These are phyloP conservation scores for Drosophila malerkotliana DNA, from an alignment of 1,140 invertebrate species.

Conservation along the genomic window DNA sequence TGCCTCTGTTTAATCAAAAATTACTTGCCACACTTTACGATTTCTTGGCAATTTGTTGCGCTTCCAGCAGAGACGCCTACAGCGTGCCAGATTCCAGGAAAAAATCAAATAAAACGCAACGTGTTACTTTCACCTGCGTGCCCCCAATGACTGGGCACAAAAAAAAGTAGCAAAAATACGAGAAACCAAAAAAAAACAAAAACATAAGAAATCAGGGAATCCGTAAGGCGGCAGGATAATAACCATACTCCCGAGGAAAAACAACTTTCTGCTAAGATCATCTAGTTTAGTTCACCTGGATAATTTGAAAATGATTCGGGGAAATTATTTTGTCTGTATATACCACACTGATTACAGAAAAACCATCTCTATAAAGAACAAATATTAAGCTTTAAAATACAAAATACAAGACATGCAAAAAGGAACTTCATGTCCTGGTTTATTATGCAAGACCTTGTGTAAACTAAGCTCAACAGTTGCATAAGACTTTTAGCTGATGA, in stretches of 20 bases:
- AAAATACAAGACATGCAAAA: not conserved
- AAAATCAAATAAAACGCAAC: constrained; percentile 68
- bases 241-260: constrained; percentile 8
- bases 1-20: constrained; percentile 74
- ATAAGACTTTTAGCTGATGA: constrained; percentile 10
- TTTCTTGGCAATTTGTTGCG: constrained; percentile 77
- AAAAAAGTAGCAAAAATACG: not conserved
- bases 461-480: constrained; percentile 5
- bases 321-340: constrained; percentile 8
- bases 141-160: constrained; percentile 41
- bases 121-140: constrained; percentile 68
- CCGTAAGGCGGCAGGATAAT: constrained; percentile 20
- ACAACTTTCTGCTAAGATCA: constrained; percentile 9
- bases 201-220: constrained; percentile 32
- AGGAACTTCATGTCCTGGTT: not conserved
- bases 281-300: constrained; percentile 28
- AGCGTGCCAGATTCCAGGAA: constrained; percentile 5
- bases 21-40: constrained; percentile 76
- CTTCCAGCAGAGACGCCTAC: constrained; percentile 29
- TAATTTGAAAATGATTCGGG: constrained; percentile 27
- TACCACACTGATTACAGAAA: not conserved
- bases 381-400: constrained; percentile 24
- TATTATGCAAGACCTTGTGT: not conserved
- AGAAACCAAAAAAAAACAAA: constrained; percentile 10
- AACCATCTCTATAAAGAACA: not conserved